Conservation (phyloP, 2,888 invertebrate genomes). For the Osmoderma eremita region DNA sequence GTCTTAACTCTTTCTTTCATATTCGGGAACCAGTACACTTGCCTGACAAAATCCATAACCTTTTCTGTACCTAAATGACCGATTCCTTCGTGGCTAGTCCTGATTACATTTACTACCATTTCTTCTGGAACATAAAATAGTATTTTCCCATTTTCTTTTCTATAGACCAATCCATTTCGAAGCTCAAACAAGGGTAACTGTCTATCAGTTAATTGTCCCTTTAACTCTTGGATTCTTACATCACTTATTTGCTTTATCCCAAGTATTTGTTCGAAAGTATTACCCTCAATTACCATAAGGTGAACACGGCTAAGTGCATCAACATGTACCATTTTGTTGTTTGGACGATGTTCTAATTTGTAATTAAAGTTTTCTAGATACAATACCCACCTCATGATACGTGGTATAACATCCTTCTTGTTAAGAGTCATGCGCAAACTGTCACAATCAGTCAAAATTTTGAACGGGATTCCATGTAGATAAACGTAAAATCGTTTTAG, state of each 20-base stretch:
- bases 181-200: too few relatives aligned
- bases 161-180: too few relatives aligned
- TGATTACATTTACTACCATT: conserved; percentile 20
- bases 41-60: background rate
- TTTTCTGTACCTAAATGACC: conserved; percentile 27
- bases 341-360: conserved; percentile 22
- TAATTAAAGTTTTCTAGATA: conserved; percentile 20
- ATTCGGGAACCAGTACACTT: conserved; percentile 33
- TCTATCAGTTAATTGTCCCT: too few relatives aligned
- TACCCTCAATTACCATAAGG: too few relatives aligned
- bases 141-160: background rate
- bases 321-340: conserved; percentile 12
- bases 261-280: too few relatives aligned
- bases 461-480: conserved; percentile 50
- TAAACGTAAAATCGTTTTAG: conserved; percentile 51
- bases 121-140: conserved; percentile 31
- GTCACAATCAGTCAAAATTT: conserved; percentile 47
- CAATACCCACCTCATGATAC: conserved; percentile 37
- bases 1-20: conserved; percentile 11
- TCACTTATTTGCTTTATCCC: too few relatives aligned
- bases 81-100: conserved; percentile 23
- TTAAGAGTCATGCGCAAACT: conserved; percentile 4
- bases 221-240: too few relatives aligned
- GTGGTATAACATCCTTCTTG: conserved; percentile 47
- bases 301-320: conserved; percentile 20